A percentile compares a stretch with the other conserved stretches of the same genome.
phyloP scores from a whole-genome alignment of 1,140 invertebrate genomes.

The Drosophila saltans region DNA sequence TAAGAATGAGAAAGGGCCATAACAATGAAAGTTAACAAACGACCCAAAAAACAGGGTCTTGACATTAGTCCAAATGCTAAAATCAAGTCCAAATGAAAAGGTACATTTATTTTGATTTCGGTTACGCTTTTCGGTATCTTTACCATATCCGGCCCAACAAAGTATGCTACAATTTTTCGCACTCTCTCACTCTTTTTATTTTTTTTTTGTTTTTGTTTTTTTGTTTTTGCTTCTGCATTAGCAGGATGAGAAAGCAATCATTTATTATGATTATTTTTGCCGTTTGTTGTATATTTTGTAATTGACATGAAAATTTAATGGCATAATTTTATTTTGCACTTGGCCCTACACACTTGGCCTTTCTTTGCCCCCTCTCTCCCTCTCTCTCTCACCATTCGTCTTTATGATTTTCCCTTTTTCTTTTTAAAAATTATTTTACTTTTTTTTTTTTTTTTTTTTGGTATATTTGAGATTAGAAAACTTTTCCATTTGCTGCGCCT shows the following conservation, averaged over 20 bases:
- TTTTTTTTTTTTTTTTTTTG: slow-evolving; percentile 42
- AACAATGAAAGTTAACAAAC: slow-evolving; percentile 7
- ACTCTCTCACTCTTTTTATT: neutral
- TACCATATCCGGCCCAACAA: slow-evolving; percentile 20
- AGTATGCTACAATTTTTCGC: slow-evolving; percentile 11
- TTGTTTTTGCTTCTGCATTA: neutral
- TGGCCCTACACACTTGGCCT: slow-evolving; percentile 30
- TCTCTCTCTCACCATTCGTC: neutral
- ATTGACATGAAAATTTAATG: slow-evolving; percentile 65
- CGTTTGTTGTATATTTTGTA: slow-evolving; percentile 43
- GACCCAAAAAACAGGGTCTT: neutral
- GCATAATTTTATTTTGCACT: slow-evolving; percentile 62
- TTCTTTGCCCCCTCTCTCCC: neutral
- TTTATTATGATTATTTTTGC: slow-evolving; percentile 45
- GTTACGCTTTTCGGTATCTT: neutral
- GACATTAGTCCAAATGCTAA: slow-evolving; percentile 11
- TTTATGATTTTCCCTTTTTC: slow-evolving; percentile 1
- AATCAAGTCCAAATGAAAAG: neutral
- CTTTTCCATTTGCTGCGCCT: slow-evolving; percentile 28
- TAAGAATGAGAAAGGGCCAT: slow-evolving; percentile 13
- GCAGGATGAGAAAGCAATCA: slow-evolving; percentile 19
- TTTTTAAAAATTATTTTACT: neutral
- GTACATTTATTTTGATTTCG: slow-evolving; percentile 4
- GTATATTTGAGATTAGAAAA: slow-evolving; percentile 49
- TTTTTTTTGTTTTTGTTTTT: slow-evolving; percentile 13